phyloP scores from a whole-genome alignment of 2,797 vertebrate genomes.

The Australoheros facetus region DNA sequence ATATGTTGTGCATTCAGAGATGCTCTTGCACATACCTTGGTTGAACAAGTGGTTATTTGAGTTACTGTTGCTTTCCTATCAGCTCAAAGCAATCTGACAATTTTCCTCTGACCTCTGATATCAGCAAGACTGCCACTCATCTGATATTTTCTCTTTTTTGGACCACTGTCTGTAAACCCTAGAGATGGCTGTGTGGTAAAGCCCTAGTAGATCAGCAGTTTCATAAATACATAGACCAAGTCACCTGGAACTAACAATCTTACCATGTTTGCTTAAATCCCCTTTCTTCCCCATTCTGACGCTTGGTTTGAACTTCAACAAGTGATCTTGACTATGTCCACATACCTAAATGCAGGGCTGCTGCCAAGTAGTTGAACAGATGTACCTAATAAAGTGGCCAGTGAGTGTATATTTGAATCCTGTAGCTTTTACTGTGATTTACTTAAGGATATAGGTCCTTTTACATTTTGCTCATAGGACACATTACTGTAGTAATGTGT shows the following conservation, averaged over 20 bases:
- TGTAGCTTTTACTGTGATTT: background rate
- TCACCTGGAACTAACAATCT: background rate
- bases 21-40: background rate
- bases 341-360: no score
- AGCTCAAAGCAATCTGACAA: background rate
- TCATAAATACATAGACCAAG: background rate
- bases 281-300: background rate
- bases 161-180: background rate
- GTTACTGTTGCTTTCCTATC: background rate
- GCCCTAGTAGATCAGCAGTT: background rate
- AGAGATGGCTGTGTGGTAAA: background rate
- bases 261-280: background rate
- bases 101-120: background rate
- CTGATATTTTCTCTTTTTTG: background rate
- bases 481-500: background rate
- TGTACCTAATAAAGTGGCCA: no score
- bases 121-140: background rate
- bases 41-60: background rate
- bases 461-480: background rate
- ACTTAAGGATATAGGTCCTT: background rate
- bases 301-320: background rate
- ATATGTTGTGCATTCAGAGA: background rate
- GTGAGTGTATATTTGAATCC: no score
- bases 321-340: no score
- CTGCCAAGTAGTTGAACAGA: no score